These are phyloP conservation scores for Lindbergichthys nudifrons DNA, from an alignment of 2,797 vertebrate genomes.

Conservation along the genomic window DNA sequence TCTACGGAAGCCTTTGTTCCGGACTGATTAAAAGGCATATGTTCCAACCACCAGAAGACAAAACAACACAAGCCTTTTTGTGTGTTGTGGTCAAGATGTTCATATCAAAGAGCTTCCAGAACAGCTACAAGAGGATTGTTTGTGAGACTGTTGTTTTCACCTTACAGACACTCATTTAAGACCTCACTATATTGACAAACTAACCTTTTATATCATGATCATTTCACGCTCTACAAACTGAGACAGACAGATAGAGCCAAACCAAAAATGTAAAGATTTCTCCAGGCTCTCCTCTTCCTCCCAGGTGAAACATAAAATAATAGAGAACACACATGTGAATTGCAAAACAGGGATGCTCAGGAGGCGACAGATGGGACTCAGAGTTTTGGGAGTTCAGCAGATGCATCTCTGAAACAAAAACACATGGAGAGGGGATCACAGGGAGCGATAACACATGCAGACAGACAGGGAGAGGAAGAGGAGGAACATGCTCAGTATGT, in stretches of 20 bases:
- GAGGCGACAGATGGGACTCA: conserved; percentile 24
- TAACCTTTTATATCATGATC: neutral
- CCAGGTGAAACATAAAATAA: conserved; percentile 7
- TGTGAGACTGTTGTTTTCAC: no score
- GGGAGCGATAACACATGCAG: conserved; percentile 2
- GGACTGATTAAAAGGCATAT: no score
- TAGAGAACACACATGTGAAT: neutral
- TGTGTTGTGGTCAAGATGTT: no score
- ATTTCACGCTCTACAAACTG: neutral
- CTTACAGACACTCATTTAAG: no score
- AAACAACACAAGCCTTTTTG: no score
- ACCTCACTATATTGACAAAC: no score
- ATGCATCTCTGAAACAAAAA: conserved; percentile 21
- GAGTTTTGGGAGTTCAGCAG: conserved; percentile 10
- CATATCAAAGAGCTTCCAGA: no score
- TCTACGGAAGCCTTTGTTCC: no score
- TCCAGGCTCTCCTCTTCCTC: neutral
- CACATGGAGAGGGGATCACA: conserved; percentile 16
- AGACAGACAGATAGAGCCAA: neutral
- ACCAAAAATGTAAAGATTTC: neutral
- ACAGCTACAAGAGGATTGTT: no score
- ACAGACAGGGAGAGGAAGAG: neutral
- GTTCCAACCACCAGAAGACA: no score
- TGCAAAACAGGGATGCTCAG: neutral
- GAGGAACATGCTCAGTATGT: conserved; percentile 2